Conservation (phyloP, 2,888 invertebrate genomes). For the Sinotaia quadrata region DNA sequence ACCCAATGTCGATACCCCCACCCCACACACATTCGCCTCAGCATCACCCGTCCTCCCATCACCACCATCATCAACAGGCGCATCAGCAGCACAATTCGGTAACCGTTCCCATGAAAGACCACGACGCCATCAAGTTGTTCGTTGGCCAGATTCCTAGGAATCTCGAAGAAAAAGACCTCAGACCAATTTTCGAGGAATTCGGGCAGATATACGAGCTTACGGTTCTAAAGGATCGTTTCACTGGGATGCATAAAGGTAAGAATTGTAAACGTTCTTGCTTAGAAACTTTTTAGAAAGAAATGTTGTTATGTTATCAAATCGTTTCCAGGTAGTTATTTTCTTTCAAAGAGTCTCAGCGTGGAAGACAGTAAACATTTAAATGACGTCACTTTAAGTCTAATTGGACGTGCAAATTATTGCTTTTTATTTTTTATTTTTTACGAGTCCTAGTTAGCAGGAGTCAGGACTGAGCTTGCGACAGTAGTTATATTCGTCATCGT, state of each 20-base stretch:
- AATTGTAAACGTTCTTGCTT: conserved; percentile 1
- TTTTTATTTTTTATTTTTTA: too few species aligned
- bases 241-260: conserved; percentile 94
- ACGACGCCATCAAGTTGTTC: conserved; percentile 84
- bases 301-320: conserved; percentile 9
- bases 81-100: conserved; percentile 26
- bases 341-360: too few species aligned
- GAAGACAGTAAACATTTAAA: too few species aligned
- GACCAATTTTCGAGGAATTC: conserved; percentile 93
- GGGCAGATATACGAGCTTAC: conserved; percentile 95
- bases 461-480: too few species aligned
- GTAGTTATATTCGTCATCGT: too few species aligned
- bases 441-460: too few species aligned
- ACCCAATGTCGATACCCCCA: conserved; percentile 25
- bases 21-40: conserved; percentile 24
- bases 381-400: too few species aligned
- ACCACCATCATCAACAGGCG: conserved; percentile 17
- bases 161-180: conserved; percentile 87
- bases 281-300: too few species aligned
- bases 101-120: conserved; percentile 73
- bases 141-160: conserved; percentile 94
- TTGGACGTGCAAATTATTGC: too few species aligned
- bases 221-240: conserved; percentile 93
- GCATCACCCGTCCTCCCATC: conserved; percentile 27
- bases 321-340: conserved; percentile 11